Evolutionary conservation across 2,113 vertebrate genomes (phyloP), one percentile per base, ranked within the genome.

Genomic region (Dasyprocta punctata): DNA sequence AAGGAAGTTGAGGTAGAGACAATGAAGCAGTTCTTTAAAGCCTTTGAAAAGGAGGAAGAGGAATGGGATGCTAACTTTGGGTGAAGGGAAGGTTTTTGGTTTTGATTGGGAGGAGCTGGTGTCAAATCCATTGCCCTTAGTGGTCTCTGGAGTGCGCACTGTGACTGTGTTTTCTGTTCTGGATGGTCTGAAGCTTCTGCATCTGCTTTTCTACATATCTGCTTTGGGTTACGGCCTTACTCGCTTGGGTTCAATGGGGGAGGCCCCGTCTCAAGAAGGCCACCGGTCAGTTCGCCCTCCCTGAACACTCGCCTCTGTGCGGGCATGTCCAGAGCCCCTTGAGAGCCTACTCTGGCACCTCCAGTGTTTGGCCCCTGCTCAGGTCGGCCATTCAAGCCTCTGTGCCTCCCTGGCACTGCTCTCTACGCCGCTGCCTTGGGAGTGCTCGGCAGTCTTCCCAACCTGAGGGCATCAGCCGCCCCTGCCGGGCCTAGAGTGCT

Each of bases 241-340:
- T 73, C 67, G 56, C 9, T 6, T 41, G 87, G 69, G 94, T 7
- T 71, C 67, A 47, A 16, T 65, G 77, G 16, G 83, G 75, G 82
- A 92, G 96, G 75, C 24, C 36, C 61, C 47, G 38, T 17, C 24
- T 56, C 44, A n/a, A 41, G 88, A 89, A 81, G 52, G 75, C 81
- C 81, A 47, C 82, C 14, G 49, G 54, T 54, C 88, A 58, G 81
- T 81, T 22, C 60, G 1, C 30, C 61, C 24, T n/a, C 65, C 58
- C 67, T 92, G 75, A 84, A 52, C 9, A 0, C 63, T 80, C 36
- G 63, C 91, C 67, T 96, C 80, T 93, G 67, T 94, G 36, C 69
- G 60, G 81, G 96, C 81, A 44, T 87, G 78, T 96, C 75, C 95
- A 67, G 94, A 94, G 61, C 81, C 94, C 85, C 58, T 61, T 7